Base-by-base conservation (phyloP, 1,140 invertebrate genomes). In the Lepidurus apus region DNA sequence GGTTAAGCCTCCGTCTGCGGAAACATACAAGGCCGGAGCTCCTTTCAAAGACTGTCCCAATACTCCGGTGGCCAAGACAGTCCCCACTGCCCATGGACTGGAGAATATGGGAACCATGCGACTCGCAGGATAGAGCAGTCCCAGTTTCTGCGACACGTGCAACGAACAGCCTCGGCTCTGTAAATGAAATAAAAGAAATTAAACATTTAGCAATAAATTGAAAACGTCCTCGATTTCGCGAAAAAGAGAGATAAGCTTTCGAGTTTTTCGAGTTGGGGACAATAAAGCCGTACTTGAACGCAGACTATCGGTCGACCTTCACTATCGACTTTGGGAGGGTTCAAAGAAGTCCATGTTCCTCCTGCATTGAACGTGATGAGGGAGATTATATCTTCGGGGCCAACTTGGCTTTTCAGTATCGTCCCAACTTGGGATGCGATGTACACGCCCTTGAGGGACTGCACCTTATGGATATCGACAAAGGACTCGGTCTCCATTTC, bases 311-410 rank as follows among this genome's bases (percentile, higher is more conserved):
- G 86, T 74, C 89, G 88, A 5, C 91, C 90, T 84, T 90, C 86
- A 77, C 90, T 87, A 85, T 93, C 92, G 44, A 86, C 84, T 10
- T 85, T 84, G 0, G 93, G 93, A 7, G 92, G 86, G 79, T 88
- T 88, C 47, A 97, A 89, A 1, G 86, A 86, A 5, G 87, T 88
- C 95, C 95, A 97, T 1, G 90, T 90, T n/a, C 88, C 89, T 43
- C 95, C 95, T 82, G 94, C 93, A 85, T 97, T 93, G 84, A 91
- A 97, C 0, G 93, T 93, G 53, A 97, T 95, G n/a, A 94, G 83
- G 0, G 93, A 93, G 0, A 89, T 85, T 43, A 95, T 84, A 84
- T 94, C 88, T 81, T 94, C 92, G 0, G 91, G 90, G 11, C 88
- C 89, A 13, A 94, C 88, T 13, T 81, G 82, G 74, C 87, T 87